phyloP scores from a whole-genome alignment of 1,140 invertebrate species.

The Cheumatopsyche charites region DNA sequence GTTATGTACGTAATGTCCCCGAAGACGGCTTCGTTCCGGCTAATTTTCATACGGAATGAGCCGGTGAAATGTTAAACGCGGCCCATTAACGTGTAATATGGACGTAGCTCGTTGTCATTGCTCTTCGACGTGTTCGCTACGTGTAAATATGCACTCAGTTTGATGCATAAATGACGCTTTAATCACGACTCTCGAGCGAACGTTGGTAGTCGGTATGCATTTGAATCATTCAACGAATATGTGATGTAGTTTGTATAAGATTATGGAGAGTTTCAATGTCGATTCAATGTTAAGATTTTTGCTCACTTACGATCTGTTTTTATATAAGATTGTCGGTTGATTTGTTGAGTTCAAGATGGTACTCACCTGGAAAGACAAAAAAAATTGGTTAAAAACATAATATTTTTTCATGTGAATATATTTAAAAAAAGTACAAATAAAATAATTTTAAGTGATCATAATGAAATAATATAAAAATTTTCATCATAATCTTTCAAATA shows the following conservation, averaged over 20 bases:
- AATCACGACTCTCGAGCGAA: neutral
- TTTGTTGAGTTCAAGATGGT: neutral
- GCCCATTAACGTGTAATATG: constrained; percentile 26
- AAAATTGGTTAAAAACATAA: too few species aligned
- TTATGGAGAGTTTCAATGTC: neutral
- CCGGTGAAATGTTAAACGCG: constrained; percentile 34
- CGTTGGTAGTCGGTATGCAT: constrained; percentile 1
- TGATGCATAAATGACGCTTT: constrained; percentile 21
- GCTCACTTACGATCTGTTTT: too few species aligned
- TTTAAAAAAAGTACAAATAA: neutral
- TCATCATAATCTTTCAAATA: too few species aligned
- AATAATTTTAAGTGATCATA: too few species aligned
- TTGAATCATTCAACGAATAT: neutral
- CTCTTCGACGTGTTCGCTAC: neutral
- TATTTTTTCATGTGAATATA: neutral
- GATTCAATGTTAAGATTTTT: too few species aligned
- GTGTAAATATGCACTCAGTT: constrained; percentile 13
- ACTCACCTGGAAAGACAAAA: constrained; percentile 19
- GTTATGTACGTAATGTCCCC: neutral
- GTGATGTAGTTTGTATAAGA: neutral
- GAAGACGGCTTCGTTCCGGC: constrained; percentile 15
- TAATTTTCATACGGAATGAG: constrained; percentile 45
- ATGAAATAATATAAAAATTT: neutral
- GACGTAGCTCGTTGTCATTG: neutral
- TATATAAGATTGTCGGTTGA: too few species aligned